These are phyloP conservation scores for Athripsodes cinereus DNA, from an alignment of 2,888 invertebrate genomes.

Conservation along the genomic window DNA sequence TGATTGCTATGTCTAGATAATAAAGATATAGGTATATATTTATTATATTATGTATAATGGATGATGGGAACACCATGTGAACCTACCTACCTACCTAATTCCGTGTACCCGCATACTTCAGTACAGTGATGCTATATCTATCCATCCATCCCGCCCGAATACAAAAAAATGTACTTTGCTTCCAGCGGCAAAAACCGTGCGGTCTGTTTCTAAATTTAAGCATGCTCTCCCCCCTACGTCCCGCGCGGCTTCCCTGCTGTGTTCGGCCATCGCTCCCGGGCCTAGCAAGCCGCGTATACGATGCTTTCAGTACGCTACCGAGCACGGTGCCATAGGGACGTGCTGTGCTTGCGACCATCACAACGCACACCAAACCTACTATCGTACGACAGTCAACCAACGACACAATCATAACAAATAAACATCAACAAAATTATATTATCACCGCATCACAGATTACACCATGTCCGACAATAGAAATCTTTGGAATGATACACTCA, in stretches of 20 bases:
- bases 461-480: constrained; percentile 10
- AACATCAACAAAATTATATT: neutral
- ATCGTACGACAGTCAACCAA: neutral
- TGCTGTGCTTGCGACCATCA: constrained; percentile 7
- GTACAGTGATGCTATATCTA: too few species aligned
- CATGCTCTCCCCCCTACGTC: constrained; percentile 11
- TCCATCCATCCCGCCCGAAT: too few species aligned
- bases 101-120: too few species aligned
- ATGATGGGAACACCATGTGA: too few species aligned
- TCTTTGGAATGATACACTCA: constrained; percentile 46
- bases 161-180: neutral
- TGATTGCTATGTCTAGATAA: too few species aligned
- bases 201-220: constrained; percentile 14
- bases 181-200: constrained; percentile 1
- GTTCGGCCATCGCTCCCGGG: constrained; percentile 9
- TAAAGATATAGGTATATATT: too few species aligned
- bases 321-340: constrained; percentile 7
- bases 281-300: constrained; percentile 4
- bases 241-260: constrained; percentile 8
- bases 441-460: too few species aligned
- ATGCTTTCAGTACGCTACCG: constrained; percentile 10
- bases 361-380: neutral
- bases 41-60: too few species aligned
- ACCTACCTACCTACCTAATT: too few species aligned
- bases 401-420: neutral